Conservation (phyloP, 2,797 vertebrate species). For the Sebastes diaconus region DNA sequence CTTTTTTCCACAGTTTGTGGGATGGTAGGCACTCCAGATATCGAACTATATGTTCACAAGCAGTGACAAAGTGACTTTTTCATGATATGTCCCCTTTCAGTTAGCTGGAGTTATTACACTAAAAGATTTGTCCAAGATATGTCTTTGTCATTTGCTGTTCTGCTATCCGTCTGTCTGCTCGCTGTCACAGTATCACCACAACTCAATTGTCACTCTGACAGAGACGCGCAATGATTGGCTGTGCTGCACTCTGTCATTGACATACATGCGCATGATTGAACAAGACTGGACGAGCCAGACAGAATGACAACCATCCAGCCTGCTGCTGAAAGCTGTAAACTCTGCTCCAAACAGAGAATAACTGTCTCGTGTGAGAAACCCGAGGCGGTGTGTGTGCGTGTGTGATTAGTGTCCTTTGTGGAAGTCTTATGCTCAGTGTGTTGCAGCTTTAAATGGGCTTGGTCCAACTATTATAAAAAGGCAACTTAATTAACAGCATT, state of each 20-base stretch:
- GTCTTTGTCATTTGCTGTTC: slow-evolving; percentile 34
- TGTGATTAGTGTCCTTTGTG: neutral
- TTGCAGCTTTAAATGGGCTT: neutral
- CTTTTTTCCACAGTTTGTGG: too few species aligned
- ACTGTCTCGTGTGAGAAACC: neutral
- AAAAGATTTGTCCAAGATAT: neutral
- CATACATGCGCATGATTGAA: slow-evolving; percentile 56
- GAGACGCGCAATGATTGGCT: slow-evolving; percentile 49
- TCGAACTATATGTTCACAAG: too few species aligned
- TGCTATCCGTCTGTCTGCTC: slow-evolving; percentile 3
- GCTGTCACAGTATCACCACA: slow-evolving; percentile 39
- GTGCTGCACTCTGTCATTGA: slow-evolving; percentile 53
- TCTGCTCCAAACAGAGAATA: slow-evolving; percentile 3
- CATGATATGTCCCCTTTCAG: neutral
- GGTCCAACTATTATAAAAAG: neutral
- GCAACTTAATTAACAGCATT: neutral
- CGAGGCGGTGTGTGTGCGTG: neutral
- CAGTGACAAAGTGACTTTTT: neutral
- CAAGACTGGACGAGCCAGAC: slow-evolving; percentile 35
- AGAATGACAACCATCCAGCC: slow-evolving; percentile 48
- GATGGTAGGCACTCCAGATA: too few species aligned
- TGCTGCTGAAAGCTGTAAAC: slow-evolving; percentile 35
- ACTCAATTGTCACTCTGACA: slow-evolving; percentile 50
- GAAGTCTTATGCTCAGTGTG: neutral
- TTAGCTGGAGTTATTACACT: neutral